Conservation (phyloP, 2,797 vertebrate genomes). For the Danio tinwini region DNA sequence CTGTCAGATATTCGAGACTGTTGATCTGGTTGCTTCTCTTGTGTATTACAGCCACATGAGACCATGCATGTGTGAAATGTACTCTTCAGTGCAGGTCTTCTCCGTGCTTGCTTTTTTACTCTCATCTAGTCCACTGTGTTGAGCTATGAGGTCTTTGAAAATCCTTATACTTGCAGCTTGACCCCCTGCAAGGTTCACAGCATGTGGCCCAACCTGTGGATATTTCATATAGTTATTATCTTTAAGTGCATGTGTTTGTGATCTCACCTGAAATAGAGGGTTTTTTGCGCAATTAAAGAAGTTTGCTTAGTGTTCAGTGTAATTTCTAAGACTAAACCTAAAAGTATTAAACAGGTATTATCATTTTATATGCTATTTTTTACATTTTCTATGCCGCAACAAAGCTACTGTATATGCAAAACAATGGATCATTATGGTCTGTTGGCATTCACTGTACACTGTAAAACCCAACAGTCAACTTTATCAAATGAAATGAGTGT, state of each 20-base stretch:
- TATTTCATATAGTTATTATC: background rate
- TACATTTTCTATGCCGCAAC: too few relatives aligned
- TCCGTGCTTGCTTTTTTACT: conserved; percentile 20
- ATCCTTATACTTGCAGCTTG: conserved; percentile 80
- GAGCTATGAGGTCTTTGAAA: conserved; percentile 68
- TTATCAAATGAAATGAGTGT: too few relatives aligned
- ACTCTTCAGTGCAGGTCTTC: conserved; percentile 72
- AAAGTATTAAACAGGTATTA: too few relatives aligned
- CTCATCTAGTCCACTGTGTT: conserved; percentile 30
- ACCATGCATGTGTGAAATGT: conserved; percentile 79
- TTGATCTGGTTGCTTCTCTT: background rate
- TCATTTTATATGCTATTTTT: too few relatives aligned
- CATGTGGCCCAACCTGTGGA: conserved; percentile 80
- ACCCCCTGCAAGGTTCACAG: conserved; percentile 82
- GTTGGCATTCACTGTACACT: too few relatives aligned
- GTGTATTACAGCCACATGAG: conserved; percentile 77
- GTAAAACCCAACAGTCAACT: too few relatives aligned
- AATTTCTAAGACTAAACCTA: too few relatives aligned
- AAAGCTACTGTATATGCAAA: too few relatives aligned
- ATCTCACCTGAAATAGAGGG: too few relatives aligned
- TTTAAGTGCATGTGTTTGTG: background rate
- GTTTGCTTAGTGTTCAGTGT: too few relatives aligned
- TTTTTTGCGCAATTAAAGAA: too few relatives aligned
- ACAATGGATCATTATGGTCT: too few relatives aligned
- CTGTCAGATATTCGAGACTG: background rate